Percentiles rank a stretch among this genome's conserved stretches.
Conservation (phyloP, 2,797 vertebrate species). For the Borostomias antarcticus region DNA sequence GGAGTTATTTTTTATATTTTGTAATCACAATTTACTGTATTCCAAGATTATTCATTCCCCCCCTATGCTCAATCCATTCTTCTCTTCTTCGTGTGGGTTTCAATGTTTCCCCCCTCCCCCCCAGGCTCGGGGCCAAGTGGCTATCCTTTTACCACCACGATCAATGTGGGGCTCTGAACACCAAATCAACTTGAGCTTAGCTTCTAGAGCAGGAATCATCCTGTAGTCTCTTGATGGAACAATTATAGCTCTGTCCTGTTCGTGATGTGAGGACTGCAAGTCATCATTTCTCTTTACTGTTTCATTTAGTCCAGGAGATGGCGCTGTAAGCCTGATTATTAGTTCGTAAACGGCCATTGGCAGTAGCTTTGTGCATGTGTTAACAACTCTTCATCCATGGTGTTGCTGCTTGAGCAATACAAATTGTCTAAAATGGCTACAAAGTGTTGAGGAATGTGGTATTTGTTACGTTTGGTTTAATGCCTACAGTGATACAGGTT, state of each 20-base stretch:
- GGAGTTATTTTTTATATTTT: neutral
- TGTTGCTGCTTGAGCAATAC: too few species aligned
- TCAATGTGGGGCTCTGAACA: neutral
- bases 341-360: neutral
- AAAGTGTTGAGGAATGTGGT: too few species aligned
- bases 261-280: conserved; percentile 1
- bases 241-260: neutral
- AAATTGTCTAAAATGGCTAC: too few species aligned
- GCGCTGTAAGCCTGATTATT: conserved; percentile 31
- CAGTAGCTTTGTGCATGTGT: neutral
- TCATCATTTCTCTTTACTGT: conserved; percentile 17
- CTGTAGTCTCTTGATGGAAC: neutral
- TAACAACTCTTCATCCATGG: neutral
- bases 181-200: neutral
- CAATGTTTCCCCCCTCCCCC: too few species aligned
- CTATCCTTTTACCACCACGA: too few species aligned
- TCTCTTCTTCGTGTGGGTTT: too few species aligned
- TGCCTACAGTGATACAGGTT: neutral
- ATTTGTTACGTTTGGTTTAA: too few species aligned
- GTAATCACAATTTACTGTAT: neutral
- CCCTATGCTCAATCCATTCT: too few species aligned
- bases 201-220: neutral
- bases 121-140: too few species aligned
- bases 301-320: conserved; percentile 56
- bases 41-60: too few species aligned